Evolutionary conservation across 2,113 vertebrate species (phyloP).

Genomic region (Athene cunicularia): DNA sequence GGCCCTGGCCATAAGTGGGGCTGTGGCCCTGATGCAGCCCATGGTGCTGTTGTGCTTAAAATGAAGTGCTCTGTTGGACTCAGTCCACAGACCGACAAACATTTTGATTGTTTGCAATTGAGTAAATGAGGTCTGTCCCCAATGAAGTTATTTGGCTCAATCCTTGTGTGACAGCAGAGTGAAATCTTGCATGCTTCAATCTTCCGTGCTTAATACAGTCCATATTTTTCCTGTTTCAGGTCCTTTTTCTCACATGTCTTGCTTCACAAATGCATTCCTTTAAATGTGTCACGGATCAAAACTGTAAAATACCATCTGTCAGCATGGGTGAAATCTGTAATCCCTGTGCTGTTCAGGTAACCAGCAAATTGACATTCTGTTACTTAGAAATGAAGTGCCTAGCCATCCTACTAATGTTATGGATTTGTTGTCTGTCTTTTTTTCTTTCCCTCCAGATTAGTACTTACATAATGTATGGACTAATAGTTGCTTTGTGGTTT

Average conservation of each 20-base stretch:
- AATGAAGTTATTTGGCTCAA: not conserved
- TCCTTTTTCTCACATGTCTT: not conserved
- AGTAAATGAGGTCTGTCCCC: not conserved
- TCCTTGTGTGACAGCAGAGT: constrained; percentile 12
- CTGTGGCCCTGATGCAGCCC: not conserved
- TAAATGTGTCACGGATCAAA: not conserved
- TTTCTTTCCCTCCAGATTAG: not conserved
- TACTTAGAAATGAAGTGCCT: not conserved
- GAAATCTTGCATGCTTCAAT: not conserved
- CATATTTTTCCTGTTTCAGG: not conserved
- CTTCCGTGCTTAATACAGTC: not conserved
- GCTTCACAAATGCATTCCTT: not conserved
- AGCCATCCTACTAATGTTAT: not conserved
- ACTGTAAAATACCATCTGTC: not conserved
- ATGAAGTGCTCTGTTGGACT: not conserved
- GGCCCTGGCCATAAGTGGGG: not conserved
- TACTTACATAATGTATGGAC: not conserved
- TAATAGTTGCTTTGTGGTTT: not conserved
- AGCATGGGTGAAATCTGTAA: not conserved
- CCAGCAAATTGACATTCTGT: not conserved
- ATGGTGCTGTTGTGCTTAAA: not conserved
- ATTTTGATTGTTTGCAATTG: not conserved
- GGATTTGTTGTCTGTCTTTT: not conserved
- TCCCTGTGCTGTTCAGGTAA: constrained; percentile 28
- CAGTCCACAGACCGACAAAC: not conserved